Percentiles rank a stretch among this genome's conserved stretches.
Conservation (phyloP, 2,797 vertebrate species). For the Falco concolor region DNA sequence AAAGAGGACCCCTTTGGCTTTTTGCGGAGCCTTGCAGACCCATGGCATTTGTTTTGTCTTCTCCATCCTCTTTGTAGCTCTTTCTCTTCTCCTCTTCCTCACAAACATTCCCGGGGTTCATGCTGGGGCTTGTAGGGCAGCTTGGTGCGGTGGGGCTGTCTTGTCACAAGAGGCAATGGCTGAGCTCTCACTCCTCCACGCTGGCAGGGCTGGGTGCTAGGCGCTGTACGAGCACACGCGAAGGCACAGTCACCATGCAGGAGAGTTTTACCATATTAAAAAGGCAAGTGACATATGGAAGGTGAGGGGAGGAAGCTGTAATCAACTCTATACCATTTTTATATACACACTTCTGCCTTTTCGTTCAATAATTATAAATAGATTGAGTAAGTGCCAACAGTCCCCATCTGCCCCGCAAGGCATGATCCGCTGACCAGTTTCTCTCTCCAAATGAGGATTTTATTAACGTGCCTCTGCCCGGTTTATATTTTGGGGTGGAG, state of each 20-base stretch:
- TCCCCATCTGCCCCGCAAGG: constrained; percentile 58
- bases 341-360: constrained; percentile 65
- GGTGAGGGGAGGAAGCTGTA: constrained; percentile 63
- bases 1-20: background rate
- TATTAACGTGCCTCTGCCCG: background rate
- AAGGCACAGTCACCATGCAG: background rate
- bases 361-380: constrained; percentile 69
- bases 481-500: constrained; percentile 21
- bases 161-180: background rate
- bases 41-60: rapidly evolving
- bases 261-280: constrained; percentile 53
- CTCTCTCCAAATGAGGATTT: background rate
- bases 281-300: constrained; percentile 66
- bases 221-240: background rate
- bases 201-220: background rate
- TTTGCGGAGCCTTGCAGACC: background rate
- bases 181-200: background rate
- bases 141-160: background rate
- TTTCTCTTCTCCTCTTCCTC: background rate
- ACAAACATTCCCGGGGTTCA: background rate
- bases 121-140: background rate
- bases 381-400: constrained; percentile 55
- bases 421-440: constrained; percentile 32
- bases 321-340: constrained; percentile 65
- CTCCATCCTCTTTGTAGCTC: background rate